These are phyloP conservation scores for Pyrgus malvae DNA, from an alignment of 2,888 invertebrate species.

Conservation along the genomic window DNA sequence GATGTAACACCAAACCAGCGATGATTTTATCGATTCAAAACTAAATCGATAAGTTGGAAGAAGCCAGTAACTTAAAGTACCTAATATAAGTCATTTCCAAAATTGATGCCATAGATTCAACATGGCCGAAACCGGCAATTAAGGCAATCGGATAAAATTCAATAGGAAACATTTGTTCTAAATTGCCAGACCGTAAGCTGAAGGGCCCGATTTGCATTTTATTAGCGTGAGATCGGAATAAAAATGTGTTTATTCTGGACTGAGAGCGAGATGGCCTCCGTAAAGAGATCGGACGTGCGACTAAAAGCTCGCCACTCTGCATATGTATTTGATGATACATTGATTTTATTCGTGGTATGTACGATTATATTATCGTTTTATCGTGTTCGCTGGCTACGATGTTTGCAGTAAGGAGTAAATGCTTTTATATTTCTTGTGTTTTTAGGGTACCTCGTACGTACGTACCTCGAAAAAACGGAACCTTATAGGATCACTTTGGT, in stretches of 20 bases:
- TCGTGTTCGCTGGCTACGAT: constrained; percentile 4
- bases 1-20: no score
- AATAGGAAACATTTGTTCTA: constrained; percentile 69
- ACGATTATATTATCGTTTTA: constrained; percentile 1
- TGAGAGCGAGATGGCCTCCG: constrained; percentile 48
- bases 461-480: no score
- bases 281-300: constrained; percentile 9
- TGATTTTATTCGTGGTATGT: constrained; percentile 14
- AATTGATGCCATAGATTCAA: background rate
- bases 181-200: constrained; percentile 66
- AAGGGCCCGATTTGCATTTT: constrained; percentile 75
- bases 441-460: no score
- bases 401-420: no score
- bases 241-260: constrained; percentile 76
- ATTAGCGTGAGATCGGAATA: constrained; percentile 74
- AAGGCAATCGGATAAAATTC: constrained; percentile 69
- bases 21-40: no score
- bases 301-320: constrained; percentile 7
- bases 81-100: background rate
- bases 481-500: no score
- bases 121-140: constrained; percentile 46
- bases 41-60: no score
- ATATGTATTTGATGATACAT: constrained; percentile 19
- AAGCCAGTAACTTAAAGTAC: background rate
- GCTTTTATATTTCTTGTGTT: no score